These are phyloP conservation scores for Athalia rosae DNA, from an alignment of 2,888 invertebrate species.

Conservation along the genomic window DNA sequence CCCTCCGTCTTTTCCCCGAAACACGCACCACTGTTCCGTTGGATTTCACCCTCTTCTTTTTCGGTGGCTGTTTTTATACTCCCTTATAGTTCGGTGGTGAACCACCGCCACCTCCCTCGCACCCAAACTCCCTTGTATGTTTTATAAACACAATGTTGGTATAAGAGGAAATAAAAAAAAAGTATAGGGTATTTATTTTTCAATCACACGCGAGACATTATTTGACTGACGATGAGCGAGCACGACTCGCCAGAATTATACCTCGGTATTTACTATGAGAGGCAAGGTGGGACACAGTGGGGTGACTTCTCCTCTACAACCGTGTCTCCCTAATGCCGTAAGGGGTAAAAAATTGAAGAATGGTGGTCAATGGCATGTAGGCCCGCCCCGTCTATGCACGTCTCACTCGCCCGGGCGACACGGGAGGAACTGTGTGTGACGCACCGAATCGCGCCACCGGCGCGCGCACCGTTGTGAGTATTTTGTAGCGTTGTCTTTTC, in stretches of 20 bases:
- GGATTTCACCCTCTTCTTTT: constrained; percentile 4
- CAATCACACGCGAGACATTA: constrained; percentile 20
- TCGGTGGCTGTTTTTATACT: not conserved
- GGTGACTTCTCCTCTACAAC: not conserved
- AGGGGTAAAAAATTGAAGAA: constrained; percentile 4
- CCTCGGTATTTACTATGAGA: not conserved
- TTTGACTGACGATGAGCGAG: not conserved
- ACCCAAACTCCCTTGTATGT: not conserved
- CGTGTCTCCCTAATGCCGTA: not conserved
- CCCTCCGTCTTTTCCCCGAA: constrained; percentile 50
- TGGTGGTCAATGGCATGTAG: constrained; percentile 38
- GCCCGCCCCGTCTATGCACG: constrained; percentile 38
- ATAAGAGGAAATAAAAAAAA: not conserved
- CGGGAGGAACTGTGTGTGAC: constrained; percentile 66
- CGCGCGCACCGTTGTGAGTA: constrained; percentile 64
- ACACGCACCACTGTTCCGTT: constrained; percentile 26
- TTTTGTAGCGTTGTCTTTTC: constrained; percentile 10
- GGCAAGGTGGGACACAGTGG: constrained; percentile 12
- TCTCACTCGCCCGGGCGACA: constrained; percentile 52
- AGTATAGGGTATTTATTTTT: not conserved
- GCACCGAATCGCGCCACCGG: constrained; percentile 72
- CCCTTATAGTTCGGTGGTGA: too few relatives aligned
- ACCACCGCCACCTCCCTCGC: too few relatives aligned
- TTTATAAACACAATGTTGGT: not conserved
- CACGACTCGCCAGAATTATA: not conserved